Conservation (phyloP, 2,888 invertebrate genomes). For the Agelastica alni region DNA sequence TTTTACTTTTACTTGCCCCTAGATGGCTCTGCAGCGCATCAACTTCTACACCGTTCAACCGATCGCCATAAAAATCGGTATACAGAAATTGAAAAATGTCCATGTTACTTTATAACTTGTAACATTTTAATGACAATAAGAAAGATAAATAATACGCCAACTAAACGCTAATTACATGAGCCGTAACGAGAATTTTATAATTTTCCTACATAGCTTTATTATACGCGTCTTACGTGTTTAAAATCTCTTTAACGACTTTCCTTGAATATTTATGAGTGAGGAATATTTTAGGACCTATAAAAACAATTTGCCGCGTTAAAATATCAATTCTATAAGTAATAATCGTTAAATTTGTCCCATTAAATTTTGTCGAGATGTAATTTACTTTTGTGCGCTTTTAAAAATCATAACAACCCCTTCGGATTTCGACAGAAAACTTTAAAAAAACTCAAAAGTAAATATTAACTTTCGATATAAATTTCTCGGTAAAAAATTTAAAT, state of each 20-base stretch:
- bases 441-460: too few relatives aligned
- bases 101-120: too few relatives aligned
- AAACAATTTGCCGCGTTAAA: constrained; percentile 6
- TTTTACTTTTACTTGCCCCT: too few relatives aligned
- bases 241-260: neutral
- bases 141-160: too few relatives aligned
- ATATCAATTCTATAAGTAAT: constrained; percentile 6
- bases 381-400: neutral
- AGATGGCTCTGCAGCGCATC: too few relatives aligned
- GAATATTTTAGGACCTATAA: constrained; percentile 1
- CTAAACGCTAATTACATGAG: neutral
- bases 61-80: too few relatives aligned
- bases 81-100: too few relatives aligned
- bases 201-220: neutral
- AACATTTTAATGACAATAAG: too few relatives aligned
- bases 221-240: neutral
- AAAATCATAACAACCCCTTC: neutral
- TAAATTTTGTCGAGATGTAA: constrained; percentile 3
- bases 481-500: too few relatives aligned
- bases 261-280: neutral
- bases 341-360: neutral
- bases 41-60: too few relatives aligned
- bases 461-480: too few relatives aligned
- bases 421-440: too few relatives aligned
- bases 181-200: neutral